Conservation (phyloP, 2,797 vertebrate species). For the Mormyrops boulengeri region DNA sequence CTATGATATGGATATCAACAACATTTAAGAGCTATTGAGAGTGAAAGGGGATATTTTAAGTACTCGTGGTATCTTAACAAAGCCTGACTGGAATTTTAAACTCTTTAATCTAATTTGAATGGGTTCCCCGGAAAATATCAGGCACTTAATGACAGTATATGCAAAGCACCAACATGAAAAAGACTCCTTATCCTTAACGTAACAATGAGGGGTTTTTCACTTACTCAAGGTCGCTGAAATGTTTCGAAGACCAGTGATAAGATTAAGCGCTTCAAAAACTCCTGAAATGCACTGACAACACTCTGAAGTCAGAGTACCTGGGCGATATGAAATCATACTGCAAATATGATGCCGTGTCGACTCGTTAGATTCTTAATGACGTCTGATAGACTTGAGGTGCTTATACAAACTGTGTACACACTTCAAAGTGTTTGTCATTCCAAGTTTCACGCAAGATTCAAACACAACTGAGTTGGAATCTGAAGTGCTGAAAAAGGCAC, state of each 20-base stretch:
- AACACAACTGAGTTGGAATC: neutral
- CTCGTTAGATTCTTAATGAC: neutral
- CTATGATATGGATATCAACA: conserved; percentile 11
- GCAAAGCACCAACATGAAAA: neutral
- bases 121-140: neutral
- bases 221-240: conserved; percentile 3
- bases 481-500: neutral
- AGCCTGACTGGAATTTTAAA: conserved; percentile 1
- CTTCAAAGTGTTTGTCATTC: neutral
- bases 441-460: neutral
- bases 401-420: neutral
- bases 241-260: neutral
- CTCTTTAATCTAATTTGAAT: conserved; percentile 11
- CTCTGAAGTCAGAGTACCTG: neutral
- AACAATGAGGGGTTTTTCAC: neutral
- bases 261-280: neutral
- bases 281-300: neutral
- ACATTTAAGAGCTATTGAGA: conserved; percentile 5
- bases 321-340: neutral
- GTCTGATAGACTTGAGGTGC: neutral
- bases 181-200: neutral
- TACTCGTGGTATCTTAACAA: conserved; percentile 11
- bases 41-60: conserved; percentile 21
- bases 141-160: neutral
- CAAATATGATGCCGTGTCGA: neutral